Evolutionary conservation across 1,140 invertebrate genomes (phyloP).

Genomic region (Drosophila nigromelanica): DNA sequence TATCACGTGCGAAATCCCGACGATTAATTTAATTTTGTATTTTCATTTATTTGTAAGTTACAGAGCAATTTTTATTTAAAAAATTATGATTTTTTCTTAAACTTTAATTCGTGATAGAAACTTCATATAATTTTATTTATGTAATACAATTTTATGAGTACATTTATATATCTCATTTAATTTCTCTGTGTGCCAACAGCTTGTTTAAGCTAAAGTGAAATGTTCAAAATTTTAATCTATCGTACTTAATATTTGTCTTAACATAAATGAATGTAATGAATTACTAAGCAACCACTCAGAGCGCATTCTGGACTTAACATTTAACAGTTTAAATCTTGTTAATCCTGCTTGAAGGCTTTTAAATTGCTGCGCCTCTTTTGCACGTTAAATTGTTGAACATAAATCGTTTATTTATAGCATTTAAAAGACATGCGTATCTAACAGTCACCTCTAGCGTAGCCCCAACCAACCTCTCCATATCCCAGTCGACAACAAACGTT

Average conservation of each 20-base stretch:
- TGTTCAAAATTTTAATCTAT: conserved; percentile 1
- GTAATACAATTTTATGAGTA: too few relatives aligned
- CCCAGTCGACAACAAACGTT: conserved; percentile 24
- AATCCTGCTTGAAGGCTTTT: conserved; percentile 28
- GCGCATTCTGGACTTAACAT: conserved; percentile 1
- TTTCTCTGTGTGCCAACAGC: neutral
- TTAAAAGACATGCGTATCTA: conserved; percentile 29
- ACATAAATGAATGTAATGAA: neutral
- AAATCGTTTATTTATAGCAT: conserved; percentile 48
- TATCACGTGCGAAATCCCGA: too few relatives aligned
- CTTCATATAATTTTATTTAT: too few relatives aligned
- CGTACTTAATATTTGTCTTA: neutral
- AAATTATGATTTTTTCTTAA: neutral
- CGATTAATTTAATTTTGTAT: too few relatives aligned
- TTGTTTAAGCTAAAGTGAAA: conserved; percentile 18
- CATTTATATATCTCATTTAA: neutral
- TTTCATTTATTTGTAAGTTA: too few relatives aligned
- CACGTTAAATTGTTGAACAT: conserved; percentile 45
- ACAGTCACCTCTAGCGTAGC: neutral
- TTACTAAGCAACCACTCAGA: neutral
- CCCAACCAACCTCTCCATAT: neutral
- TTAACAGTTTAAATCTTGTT: conserved; percentile 25
- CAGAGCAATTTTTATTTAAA: neutral
- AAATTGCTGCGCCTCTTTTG: conserved; percentile 31
- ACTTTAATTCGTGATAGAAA: too few relatives aligned